Percentiles rank a stretch among this genome's conserved stretches.
phyloP scores from a whole-genome alignment of 37 sponge, comb jelly and placozoan genomes.

The Amphimedon queenslandica region DNA sequence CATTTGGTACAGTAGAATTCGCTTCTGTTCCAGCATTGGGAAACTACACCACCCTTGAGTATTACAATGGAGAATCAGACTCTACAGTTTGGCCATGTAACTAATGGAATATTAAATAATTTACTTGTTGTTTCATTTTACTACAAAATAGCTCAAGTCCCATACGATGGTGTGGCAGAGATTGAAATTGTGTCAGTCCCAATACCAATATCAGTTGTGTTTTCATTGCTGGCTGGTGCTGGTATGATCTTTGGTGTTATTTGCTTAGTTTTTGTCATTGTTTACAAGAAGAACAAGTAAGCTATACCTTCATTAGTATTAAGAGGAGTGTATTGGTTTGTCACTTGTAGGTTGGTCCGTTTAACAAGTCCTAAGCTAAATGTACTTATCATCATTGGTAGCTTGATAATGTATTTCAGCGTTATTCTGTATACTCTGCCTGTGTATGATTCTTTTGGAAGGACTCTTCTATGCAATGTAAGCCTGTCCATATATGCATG shows the following conservation, averaged over 20 bases:
- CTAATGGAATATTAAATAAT: background rate
- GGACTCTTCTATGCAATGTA: background rate
- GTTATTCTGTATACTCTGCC: background rate
- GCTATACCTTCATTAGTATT: background rate
- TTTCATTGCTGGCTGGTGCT: background rate
- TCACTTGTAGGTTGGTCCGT: background rate
- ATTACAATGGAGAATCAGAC: background rate
- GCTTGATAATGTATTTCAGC: background rate
- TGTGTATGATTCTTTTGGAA: background rate
- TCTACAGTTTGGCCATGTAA: slow-evolving; percentile 12
- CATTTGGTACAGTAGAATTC: background rate
- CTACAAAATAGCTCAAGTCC: too few species aligned
- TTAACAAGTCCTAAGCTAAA: background rate
- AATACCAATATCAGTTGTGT: background rate
- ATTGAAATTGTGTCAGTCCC: background rate
- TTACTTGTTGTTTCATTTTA: background rate
- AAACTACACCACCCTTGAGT: background rate
- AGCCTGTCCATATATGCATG: background rate
- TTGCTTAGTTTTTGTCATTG: background rate
- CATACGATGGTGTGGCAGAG: background rate
- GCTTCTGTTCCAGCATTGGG: background rate
- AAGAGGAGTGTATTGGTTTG: background rate
- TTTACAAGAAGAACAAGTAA: background rate
- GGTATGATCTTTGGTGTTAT: background rate
- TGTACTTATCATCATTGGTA: background rate